Evolutionary conservation across 2,888 invertebrate genomes (phyloP), one percentile per base, ranked within the genome.

Genomic region (Pristionchus maxplancki): DNA sequence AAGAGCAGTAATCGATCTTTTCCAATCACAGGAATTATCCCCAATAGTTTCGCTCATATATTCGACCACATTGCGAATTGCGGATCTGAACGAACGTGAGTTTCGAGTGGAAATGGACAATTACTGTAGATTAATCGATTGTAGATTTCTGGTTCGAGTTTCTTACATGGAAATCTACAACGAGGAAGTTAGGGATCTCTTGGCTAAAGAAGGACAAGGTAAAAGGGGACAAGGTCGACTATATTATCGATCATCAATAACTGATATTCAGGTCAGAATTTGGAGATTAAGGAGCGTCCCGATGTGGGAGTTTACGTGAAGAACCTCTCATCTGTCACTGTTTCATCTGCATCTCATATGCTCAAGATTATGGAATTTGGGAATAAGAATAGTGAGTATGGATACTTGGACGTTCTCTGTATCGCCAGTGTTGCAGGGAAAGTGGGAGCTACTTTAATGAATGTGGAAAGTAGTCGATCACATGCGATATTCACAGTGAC

Each of bases 131-230:
- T 40, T 11, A 8, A 74, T 37, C 13, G 28, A 44, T 89, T 91
- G 15, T 94, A 97, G 97, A 94, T 99, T 99, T 95, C 96, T 99
- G 87, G 99, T 99, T 11, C 97, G 98, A 92, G 98, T 98, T 9
- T 98, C 99, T 0, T 99, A 99, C 95, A 96, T 99, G 95, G 99
- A 99, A 96, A 99, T 99, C 90, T 99, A 99, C 95, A 99, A 99
- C 95, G 99, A 99, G 95, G 99, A 99, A 95, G 98, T 99, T 0
- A 96, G 98, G 44, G 99, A 99, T 96, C 96, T 99, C 74, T 96
- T 99, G 8, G 97, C 97, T 11, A 97, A 97, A 95, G 97, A 98
- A 95, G 97, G 97, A 53, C 97, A 96, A 92, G 95, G 95, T 88
- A 90, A 28, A 37, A 13, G 2, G 24, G 5, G 15, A 28, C 3